Conservation (phyloP, 2,888 invertebrate species). For the Pristionchus japonicus region DNA sequence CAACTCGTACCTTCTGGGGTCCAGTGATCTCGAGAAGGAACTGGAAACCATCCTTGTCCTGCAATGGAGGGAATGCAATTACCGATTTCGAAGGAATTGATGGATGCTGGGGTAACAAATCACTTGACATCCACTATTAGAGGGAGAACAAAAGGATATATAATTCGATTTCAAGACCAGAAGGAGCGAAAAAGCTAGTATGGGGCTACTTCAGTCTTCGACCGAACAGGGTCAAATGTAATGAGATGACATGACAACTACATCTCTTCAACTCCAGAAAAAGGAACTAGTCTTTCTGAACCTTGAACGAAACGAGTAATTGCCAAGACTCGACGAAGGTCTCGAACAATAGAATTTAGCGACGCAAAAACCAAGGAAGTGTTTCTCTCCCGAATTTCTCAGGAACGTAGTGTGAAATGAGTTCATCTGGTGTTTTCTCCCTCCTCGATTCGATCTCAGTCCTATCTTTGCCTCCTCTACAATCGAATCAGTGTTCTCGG, state of each 20-base stretch:
- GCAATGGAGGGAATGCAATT: background rate
- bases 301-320: background rate
- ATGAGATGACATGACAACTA: no score
- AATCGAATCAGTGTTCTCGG: background rate
- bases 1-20: slow-evolving; percentile 60
- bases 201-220: no score
- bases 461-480: background rate
- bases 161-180: no score
- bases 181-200: no score
- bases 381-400: background rate
- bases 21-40: slow-evolving; percentile 72
- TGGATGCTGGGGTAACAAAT: background rate
- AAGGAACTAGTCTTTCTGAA: background rate
- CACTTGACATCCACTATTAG: background rate
- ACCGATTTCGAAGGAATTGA: background rate
- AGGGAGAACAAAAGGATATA: no score
- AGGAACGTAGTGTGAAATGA: background rate
- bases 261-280: no score
- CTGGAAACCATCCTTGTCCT: slow-evolving; percentile 71
- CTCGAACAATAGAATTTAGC: background rate
- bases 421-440: background rate
- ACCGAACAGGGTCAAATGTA: no score
- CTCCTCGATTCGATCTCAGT: background rate
- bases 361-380: background rate
- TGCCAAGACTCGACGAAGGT: background rate